Evolutionary conservation across 2,113 vertebrate genomes (phyloP), one percentile per base, ranked within the genome.

Genomic region (Deroptyus accipitrinus): DNA sequence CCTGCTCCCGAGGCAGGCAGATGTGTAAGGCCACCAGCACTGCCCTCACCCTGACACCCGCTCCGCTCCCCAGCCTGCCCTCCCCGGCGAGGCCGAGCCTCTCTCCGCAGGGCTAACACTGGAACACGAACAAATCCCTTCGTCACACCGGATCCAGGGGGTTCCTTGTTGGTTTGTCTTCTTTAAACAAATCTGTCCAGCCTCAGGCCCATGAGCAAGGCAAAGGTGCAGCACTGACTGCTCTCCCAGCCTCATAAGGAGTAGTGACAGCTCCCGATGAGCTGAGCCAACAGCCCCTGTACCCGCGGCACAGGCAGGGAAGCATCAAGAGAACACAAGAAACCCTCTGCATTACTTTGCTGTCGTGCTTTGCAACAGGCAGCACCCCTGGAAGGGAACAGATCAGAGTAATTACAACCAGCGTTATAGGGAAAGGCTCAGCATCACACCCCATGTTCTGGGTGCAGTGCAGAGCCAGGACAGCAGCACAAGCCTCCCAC

Each of bases 391-490:
- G 33, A 66, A 79, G 35, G 44, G 13, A 85, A 64, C 0, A 13
- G 54, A 49, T 25, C 37, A 35, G 37, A 54, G 19, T 9, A 64
- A 70, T 64, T 41, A 52, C 18, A 33, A 17, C 10, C 44, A 37
- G 75, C 0, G 0, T 23, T 57, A 77, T 5, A 39, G 23, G 49
- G 54, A 48, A 82, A 68, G 62, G 67, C 42, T 83, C 57, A 51
- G 63, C 35, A 79, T 79, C 67, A 37, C 1, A 2, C 4, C 22
- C 22, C 1, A 0, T 1, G 2, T 73, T 88, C 69, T 1, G 0
- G 49, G 39, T 2, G 4, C 0, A 0, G 24, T 22, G 31, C 41
- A 17, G 33, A 74, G 59, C 14, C 6, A 1, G 59, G 72, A 46
- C 0, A 1, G 72, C 72, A 94, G 54, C 68, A 74, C 8, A 19